A percentile compares a stretch with the other conserved stretches of the same genome.
phyloP scores from a whole-genome alignment of 1,140 invertebrate species.

The Zaprionus davidi region DNA sequence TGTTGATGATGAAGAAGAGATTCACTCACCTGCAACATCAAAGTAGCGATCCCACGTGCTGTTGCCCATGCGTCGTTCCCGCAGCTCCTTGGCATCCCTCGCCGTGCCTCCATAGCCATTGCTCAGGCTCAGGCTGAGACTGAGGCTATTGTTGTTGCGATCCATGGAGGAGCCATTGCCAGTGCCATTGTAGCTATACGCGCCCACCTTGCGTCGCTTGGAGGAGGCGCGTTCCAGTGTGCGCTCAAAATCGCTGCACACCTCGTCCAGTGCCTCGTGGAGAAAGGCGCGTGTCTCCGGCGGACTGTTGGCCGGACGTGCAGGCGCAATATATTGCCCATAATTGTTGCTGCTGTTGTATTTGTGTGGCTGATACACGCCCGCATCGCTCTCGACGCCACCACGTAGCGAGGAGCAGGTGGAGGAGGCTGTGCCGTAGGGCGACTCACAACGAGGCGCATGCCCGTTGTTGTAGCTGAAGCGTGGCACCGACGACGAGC shows the following conservation, averaged over 20 bases:
- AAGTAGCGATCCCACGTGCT: slow-evolving; percentile 73
- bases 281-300: slow-evolving; percentile 78
- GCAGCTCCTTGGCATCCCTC: slow-evolving; percentile 29
- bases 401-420: slow-evolving; percentile 76
- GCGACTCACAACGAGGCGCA: slow-evolving; percentile 67
- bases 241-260: slow-evolving; percentile 90
- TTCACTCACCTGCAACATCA: slow-evolving; percentile 74
- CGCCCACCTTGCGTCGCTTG: slow-evolving; percentile 57
- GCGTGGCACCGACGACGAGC: slow-evolving; percentile 76
- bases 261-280: slow-evolving; percentile 86
- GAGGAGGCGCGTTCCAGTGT: slow-evolving; percentile 86
- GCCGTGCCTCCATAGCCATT: slow-evolving; percentile 47
- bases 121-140: slow-evolving; percentile 47
- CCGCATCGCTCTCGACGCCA: slow-evolving; percentile 74
- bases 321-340: neutral
- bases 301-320: slow-evolving; percentile 66
- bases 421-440: slow-evolving; percentile 78
- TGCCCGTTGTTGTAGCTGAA: slow-evolving; percentile 67
- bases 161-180: slow-evolving; percentile 56
- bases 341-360: slow-evolving; percentile 13
- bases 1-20: slow-evolving; percentile 8
- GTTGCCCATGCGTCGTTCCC: slow-evolving; percentile 53
- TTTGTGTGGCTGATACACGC: slow-evolving; percentile 46
- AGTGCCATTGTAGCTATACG: slow-evolving; percentile 30
- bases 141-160: slow-evolving; percentile 73